Evolutionary conservation across 2,888 invertebrate species (phyloP).

Genomic region (Bruchidius siliquastri): DNA sequence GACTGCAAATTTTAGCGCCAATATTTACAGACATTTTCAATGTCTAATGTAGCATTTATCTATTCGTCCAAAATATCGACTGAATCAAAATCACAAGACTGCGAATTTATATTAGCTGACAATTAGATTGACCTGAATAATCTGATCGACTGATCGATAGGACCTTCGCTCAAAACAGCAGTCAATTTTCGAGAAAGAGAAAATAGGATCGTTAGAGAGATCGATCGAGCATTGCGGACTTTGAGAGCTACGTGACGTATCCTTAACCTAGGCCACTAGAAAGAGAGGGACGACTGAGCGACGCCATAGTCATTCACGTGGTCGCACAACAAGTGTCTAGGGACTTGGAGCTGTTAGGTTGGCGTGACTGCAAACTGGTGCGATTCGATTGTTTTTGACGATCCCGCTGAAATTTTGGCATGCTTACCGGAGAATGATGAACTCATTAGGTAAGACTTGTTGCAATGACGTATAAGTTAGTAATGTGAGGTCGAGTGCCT

Average conservation of each 20-base stretch:
- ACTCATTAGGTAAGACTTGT: conserved; percentile 42
- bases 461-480: not conserved
- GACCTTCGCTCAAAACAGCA: not conserved
- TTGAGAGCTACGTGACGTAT: not conserved
- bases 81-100: not conserved
- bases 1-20: not conserved
- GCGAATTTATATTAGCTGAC: not conserved
- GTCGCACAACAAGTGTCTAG: not conserved
- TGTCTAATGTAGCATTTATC: not conserved
- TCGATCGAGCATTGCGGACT: not conserved
- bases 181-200: not conserved
- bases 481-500: not conserved
- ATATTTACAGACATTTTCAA: not conserved
- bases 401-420: conserved; percentile 12
- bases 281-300: not conserved
- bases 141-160: not conserved
- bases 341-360: not conserved
- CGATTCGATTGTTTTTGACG: not conserved
- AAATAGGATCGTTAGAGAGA: not conserved
- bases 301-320: not conserved
- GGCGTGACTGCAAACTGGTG: not conserved
- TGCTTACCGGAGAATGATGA: conserved; percentile 44
- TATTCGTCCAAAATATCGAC: not conserved
- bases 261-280: not conserved
- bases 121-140: not conserved